Conservation (phyloP, 2,113 vertebrate species). For the Sakesphorus luctuosus region DNA sequence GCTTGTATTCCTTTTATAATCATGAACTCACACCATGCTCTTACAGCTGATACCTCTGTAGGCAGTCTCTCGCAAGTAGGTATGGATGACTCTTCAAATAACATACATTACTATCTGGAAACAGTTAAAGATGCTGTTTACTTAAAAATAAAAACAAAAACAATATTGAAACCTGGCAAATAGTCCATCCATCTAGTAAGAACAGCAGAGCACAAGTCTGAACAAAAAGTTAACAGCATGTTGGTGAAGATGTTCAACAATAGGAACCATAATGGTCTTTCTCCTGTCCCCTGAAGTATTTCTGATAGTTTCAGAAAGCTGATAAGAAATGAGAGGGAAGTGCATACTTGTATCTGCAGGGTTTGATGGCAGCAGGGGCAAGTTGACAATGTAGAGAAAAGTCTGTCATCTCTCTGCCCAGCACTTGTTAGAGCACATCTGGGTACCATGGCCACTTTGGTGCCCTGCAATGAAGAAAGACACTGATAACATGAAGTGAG, state of each 20-base stretch:
- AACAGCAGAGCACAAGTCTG: neutral
- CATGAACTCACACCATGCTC: neutral
- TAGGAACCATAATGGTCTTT: neutral
- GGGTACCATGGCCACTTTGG: neutral
- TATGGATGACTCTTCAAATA: constrained; percentile 1
- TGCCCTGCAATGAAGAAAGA: neutral
- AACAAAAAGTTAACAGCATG: neutral
- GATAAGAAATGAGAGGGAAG: neutral
- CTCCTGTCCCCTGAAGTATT: neutral
- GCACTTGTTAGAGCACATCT: neutral
- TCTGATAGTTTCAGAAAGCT: neutral
- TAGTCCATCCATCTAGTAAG: neutral
- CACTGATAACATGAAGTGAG: neutral
- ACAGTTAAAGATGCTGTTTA: neutral
- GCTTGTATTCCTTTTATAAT: neutral
- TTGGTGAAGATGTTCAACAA: neutral
- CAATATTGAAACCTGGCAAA: neutral
- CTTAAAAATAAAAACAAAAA: neutral
- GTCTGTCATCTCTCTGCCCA: neutral
- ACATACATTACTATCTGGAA: neutral
- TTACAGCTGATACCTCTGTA: neutral
- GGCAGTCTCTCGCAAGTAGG: neutral
- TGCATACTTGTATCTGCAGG: neutral
- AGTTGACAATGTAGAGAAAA: neutral
- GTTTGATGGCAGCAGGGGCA: neutral